Conservation (phyloP, 2,113 vertebrate species). For the Oryctolagus cuniculus region DNA sequence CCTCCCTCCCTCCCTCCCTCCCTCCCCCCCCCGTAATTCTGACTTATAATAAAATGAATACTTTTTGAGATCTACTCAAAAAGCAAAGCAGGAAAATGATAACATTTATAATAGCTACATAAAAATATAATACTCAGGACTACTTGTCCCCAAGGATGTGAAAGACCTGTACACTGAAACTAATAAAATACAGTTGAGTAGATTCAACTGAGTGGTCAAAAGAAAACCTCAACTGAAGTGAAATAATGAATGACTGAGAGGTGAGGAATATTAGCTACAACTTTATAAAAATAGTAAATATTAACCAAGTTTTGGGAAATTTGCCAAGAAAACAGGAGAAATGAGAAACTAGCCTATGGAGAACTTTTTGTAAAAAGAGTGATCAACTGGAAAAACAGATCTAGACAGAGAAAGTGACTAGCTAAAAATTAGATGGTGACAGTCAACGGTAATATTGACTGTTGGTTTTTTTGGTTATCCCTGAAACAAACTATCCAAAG, state of each 20-base stretch:
- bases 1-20: no score
- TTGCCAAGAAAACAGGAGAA: neutral
- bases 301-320: neutral
- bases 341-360: neutral
- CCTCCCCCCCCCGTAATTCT: no score
- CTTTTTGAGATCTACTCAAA: no score
- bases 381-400: slow-evolving; percentile 6
- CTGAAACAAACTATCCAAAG: neutral
- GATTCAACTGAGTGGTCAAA: neutral
- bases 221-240: neutral
- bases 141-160: no score
- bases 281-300: slow-evolving; percentile 21
- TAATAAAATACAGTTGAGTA: neutral
- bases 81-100: no score
- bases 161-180: neutral
- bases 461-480: neutral
- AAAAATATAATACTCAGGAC: no score
- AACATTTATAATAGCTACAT: no score
- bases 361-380: neutral
- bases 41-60: no score
- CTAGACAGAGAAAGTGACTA: neutral
- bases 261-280: neutral
- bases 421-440: neutral
- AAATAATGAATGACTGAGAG: neutral
- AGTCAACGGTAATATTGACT: neutral